Evolutionary conservation across 2,888 invertebrate genomes (phyloP).

Genomic region (Lottia gigantea): DNA sequence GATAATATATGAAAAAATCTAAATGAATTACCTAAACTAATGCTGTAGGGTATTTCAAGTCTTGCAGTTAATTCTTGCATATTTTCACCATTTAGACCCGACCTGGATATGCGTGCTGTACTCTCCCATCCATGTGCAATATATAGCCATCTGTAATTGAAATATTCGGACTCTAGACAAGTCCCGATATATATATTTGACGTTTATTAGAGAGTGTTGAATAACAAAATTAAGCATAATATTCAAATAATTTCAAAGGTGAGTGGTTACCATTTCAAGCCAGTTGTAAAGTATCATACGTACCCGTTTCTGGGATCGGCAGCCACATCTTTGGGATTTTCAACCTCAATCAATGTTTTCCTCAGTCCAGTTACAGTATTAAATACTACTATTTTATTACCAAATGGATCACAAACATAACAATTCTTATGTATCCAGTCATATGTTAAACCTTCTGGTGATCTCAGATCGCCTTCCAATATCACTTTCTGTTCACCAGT

Average conservation of each 20-base stretch:
- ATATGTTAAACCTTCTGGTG: slow-evolving; percentile 1
- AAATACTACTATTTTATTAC: neutral
- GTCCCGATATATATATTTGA: too few relatives aligned
- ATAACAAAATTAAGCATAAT: too few relatives aligned
- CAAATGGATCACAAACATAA: neutral
- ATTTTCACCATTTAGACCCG: neutral
- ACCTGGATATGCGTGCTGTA: neutral
- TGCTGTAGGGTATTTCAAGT: neutral
- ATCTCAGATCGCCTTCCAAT: neutral
- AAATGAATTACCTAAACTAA: neutral
- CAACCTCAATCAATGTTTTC: neutral
- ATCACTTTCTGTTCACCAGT: neutral
- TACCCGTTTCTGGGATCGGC: neutral
- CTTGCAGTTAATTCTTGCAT: neutral
- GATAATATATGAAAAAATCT: too few relatives aligned
- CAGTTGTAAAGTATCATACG: neutral
- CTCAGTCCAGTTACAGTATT: neutral
- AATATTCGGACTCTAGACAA: too few relatives aligned
- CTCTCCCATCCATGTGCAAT: neutral
- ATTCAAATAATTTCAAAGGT: too few relatives aligned
- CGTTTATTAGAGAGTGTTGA: too few relatives aligned
- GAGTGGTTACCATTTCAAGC: too few relatives aligned
- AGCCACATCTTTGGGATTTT: neutral
- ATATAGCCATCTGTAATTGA: neutral
- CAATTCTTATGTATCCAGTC: neutral